phyloP scores from a whole-genome alignment of 2,797 vertebrate genomes.

The Pangasius mekongensis region DNA sequence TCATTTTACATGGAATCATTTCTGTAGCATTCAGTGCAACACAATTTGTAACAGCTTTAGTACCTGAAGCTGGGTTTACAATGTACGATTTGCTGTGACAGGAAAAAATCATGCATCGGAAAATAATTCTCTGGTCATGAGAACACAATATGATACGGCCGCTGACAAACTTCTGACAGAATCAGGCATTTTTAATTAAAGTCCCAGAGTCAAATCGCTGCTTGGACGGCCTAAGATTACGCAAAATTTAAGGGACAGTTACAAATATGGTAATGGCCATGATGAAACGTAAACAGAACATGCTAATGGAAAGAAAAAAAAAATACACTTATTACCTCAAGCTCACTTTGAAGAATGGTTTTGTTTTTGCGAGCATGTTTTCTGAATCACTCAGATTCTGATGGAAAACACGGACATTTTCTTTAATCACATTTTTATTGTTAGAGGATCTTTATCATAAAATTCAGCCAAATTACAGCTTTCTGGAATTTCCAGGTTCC shows the following conservation, averaged over 20 bases:
- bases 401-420: neutral
- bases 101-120: neutral
- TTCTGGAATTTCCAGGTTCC: neutral
- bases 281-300: neutral
- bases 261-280: neutral
- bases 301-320: neutral
- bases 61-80: neutral
- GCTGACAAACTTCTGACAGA: neutral
- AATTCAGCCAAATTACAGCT: neutral
- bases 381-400: neutral
- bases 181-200: neutral
- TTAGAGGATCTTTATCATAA: neutral
- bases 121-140: neutral
- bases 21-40: neutral
- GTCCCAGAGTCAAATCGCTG: neutral
- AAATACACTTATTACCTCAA: neutral
- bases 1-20: too few species aligned
- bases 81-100: too few species aligned
- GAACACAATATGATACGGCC: neutral
- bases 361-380: neutral
- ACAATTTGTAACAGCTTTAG: neutral
- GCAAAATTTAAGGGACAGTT: neutral
- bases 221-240: neutral
- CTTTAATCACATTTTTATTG: neutral
- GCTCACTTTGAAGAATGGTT: neutral